Percentiles rank a stretch among this genome's conserved stretches.
phyloP scores from a whole-genome alignment of 2,888 invertebrate genomes.

The Zaprionus obscuricornis region DNA sequence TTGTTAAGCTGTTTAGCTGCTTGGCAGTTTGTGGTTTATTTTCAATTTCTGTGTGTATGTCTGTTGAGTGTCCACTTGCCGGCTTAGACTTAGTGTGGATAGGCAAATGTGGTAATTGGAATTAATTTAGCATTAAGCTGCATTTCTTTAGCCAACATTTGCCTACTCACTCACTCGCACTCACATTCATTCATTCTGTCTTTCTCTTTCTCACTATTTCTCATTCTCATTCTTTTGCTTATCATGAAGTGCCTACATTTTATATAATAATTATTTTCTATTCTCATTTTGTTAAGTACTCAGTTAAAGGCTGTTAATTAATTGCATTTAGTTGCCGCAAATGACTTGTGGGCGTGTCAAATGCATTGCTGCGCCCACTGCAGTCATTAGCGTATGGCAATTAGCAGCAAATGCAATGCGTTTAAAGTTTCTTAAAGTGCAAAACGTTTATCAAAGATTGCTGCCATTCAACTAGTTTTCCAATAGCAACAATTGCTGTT shows the following conservation, averaged over 20 bases:
- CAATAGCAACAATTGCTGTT: constrained; percentile 70
- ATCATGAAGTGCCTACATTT: constrained; percentile 69
- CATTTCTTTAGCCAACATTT: constrained; percentile 65
- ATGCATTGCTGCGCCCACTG: constrained; percentile 18
- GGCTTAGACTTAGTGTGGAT: constrained; percentile 20
- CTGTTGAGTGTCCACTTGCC: constrained; percentile 52
- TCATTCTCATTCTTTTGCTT: constrained; percentile 3
- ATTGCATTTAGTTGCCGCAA: constrained; percentile 70
- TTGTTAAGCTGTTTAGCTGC: constrained; percentile 3
- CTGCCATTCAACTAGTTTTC: too few species aligned
- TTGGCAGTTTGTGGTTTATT: constrained; percentile 18
- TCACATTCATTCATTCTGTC: neutral
- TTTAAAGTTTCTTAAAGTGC: constrained; percentile 19
- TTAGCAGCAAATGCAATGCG: constrained; percentile 43
- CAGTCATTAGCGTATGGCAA: constrained; percentile 63
- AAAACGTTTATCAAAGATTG: constrained; percentile 1
- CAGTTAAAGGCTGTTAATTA: constrained; percentile 68
- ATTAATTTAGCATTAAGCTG: constrained; percentile 78
- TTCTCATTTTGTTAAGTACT: constrained; percentile 49
- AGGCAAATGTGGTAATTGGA: constrained; percentile 68
- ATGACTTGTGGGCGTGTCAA: constrained; percentile 49
- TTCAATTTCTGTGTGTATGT: too few species aligned
- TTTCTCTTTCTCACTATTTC: constrained; percentile 31
- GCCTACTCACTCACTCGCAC: constrained; percentile 6
- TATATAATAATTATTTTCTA: constrained; percentile 70